These are phyloP conservation scores for Peromyscus californicus DNA, from an alignment of 2,113 vertebrate genomes.

Conservation along the genomic window DNA sequence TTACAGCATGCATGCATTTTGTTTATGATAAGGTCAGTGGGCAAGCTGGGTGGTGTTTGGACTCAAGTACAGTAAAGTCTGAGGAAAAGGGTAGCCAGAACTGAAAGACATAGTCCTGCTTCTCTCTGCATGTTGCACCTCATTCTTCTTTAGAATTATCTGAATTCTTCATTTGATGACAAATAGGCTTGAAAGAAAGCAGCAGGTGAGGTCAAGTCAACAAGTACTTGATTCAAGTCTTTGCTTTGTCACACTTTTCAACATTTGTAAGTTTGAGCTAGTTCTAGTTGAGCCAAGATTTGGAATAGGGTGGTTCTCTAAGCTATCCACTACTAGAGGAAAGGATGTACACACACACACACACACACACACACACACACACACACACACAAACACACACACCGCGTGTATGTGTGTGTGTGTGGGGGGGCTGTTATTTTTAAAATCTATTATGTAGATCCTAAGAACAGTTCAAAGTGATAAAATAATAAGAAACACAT, in stretches of 20 bases:
- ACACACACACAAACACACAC: no score
- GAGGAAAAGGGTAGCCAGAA: neutral
- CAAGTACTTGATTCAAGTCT: neutral
- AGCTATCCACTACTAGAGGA: fast-evolving
- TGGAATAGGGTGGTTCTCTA: neutral
- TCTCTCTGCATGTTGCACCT: neutral
- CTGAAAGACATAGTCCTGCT: neutral
- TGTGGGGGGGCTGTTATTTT: neutral
- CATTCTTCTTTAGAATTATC: neutral
- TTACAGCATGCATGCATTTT: neutral
- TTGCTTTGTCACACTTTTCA: neutral
- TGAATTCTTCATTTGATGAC: neutral
- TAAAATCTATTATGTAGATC: neutral
- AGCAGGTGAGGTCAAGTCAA: neutral
- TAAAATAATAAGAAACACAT: neutral
- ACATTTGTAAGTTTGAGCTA: neutral
- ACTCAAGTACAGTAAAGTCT: neutral
- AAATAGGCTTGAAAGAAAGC: neutral
- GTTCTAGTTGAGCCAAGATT: neutral
- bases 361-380: no score
- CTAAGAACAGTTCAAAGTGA: neutral
- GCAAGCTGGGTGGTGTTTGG: neutral
- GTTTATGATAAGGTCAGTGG: neutral
- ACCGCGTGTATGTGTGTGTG: neutral
- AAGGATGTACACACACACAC: neutral